These are phyloP conservation scores for Coregonus clupeaformis DNA, from an alignment of 2,113 vertebrate genomes.

Conservation along the genomic window DNA sequence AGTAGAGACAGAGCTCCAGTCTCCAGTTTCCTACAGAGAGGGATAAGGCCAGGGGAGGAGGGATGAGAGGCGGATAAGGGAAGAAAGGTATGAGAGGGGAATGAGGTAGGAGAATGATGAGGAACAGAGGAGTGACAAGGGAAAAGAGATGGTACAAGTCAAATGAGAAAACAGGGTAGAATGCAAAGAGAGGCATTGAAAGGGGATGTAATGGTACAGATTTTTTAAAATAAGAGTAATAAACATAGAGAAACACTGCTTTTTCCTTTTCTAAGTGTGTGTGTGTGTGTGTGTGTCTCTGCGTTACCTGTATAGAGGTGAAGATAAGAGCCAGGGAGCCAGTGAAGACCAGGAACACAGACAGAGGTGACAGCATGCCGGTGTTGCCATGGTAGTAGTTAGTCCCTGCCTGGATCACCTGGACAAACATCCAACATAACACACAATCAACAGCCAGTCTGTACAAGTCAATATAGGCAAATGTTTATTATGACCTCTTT, in stretches of 20 bases:
- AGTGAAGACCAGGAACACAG: constrained; percentile 69
- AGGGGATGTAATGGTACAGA: neutral
- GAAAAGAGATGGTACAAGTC: no score
- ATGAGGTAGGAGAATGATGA: neutral
- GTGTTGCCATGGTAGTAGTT: constrained; percentile 78
- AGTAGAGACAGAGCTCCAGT: constrained; percentile 56
- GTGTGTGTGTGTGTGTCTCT: no score
- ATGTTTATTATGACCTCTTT: neutral
- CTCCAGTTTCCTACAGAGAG: constrained; percentile 70
- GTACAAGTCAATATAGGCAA: neutral
- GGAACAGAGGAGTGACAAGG: constrained; percentile 8
- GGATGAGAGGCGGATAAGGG: no score
- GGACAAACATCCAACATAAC: constrained; percentile 9
- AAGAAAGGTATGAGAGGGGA: no score
- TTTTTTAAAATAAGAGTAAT: neutral
- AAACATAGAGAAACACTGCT: neutral
- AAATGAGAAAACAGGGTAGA: neutral
- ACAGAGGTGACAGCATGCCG: constrained; percentile 78
- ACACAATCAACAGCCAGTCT: neutral
- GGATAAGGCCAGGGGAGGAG: neutral
- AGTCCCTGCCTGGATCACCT: constrained; percentile 74
- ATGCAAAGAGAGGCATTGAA: neutral
- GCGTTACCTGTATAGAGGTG: constrained; percentile 78
- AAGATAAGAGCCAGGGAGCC: constrained; percentile 75
- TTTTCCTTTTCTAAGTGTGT: neutral